Base-by-base conservation (phyloP, 2,888 invertebrate species). In the Agrilus cyanescens region DNA sequence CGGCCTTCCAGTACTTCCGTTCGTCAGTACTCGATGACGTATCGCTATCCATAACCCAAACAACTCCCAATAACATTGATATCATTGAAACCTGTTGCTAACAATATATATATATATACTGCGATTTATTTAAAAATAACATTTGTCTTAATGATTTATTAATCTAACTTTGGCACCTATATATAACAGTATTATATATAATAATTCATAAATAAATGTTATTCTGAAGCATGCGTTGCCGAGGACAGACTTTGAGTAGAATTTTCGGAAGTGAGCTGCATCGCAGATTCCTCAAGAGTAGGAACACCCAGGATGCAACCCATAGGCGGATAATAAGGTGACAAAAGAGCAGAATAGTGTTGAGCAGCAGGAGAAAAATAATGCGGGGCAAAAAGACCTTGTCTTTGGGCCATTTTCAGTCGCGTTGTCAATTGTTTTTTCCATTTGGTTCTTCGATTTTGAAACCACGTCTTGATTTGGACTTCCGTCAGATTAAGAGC, bases 381-480 rank as follows among this genome's bases (percentile, higher is more conserved):
- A 48, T 80, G 78, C 0, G 80, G 75, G 0, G 80, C 75, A 56
- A 85, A 83, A 20, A 87, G 59, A 0, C 86, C 87, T 59, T 90
- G 89, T 2, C 89, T 70, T 58, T 90, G 91, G 1, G 90, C 88
- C 63, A 91, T 84, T 64, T 91, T 89, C 49, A 94, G 67, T 3
- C 90, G 71, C 0, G 90, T 86, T 1, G 94, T 91, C 56, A 96
- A 68, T 60, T 96, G 95, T 57, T 96, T 96, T 69, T 96, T 94
- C 94, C 94, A 95, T 63, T 96, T 95, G 1, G 95, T 96, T 47
- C 95, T 73, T 44, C 95, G 74, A 62, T 95, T 93, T 66, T 93
- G 91, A 62, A 94, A 94, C 94, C 94, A 94, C 0, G 94, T 94
- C 64, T 95, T 95, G 52, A 95, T 93, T 69, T 95, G 94, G 0